A percentile compares a stretch with the other conserved stretches of the same genome.
phyloP scores from a whole-genome alignment of 2,113 vertebrate genomes.

The Oreochromis spilurus region DNA sequence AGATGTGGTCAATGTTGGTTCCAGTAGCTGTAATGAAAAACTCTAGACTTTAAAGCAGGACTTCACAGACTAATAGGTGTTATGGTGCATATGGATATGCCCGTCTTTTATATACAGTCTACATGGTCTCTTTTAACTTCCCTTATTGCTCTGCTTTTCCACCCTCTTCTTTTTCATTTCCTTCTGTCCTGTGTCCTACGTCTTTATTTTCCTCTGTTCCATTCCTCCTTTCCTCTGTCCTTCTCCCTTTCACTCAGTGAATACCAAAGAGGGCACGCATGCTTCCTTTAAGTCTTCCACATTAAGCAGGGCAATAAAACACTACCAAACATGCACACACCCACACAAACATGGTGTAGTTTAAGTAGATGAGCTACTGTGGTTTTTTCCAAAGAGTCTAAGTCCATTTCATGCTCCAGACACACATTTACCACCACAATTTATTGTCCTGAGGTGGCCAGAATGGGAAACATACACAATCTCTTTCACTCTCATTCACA shows the following conservation, averaged over 20 bases:
- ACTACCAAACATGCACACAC: background rate
- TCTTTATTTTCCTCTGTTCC: background rate
- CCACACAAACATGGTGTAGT: background rate
- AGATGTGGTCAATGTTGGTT: background rate
- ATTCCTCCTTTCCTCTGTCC: background rate
- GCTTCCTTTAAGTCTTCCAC: conserved; percentile 32
- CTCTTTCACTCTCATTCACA: background rate
- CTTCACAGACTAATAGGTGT: background rate
- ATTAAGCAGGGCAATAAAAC: conserved; percentile 46
- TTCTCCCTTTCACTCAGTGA: conserved; percentile 4
- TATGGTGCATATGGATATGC: background rate
- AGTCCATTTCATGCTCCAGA: conserved; percentile 54
- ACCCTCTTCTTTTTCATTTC: background rate
- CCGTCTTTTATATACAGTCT: background rate
- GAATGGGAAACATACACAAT: background rate
- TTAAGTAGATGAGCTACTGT: background rate
- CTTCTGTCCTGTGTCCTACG: background rate
- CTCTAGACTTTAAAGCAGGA: background rate
- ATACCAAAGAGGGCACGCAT: conserved; percentile 34
- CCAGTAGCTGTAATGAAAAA: background rate
- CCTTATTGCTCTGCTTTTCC: background rate
- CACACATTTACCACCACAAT: conserved; percentile 49
- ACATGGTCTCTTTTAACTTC: background rate
- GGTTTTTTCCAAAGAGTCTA: conserved; percentile 50
- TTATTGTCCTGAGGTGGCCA: conserved; percentile 19